Base-by-base conservation (phyloP, 2,113 vertebrate genomes). In the Lepidothrix coronata region DNA sequence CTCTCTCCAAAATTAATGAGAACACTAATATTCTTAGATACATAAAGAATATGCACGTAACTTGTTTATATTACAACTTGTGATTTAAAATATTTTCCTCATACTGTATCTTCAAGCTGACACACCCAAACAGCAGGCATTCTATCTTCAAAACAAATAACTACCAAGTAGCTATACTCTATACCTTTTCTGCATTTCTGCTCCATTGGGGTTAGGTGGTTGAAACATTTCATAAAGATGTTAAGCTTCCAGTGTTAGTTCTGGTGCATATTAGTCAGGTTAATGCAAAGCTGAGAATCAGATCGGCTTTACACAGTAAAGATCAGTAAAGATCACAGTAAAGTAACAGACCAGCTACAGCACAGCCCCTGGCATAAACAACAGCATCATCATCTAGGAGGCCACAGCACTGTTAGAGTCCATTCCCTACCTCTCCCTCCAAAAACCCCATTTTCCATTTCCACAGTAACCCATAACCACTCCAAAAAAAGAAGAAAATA, bases 371-470 rank as follows among this genome's bases (percentile, higher is more conserved):
- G 14, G 31, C 43, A 67, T 9, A 79, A 72, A 12, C 20, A 83
- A 16, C 76, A 59, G 6, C 35, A 55, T 11, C 43, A 18, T 12
- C 76, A 81, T 9, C 54, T 58, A 24, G 23, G 66, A 72, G 28
- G 33, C 28, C 25, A 54, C 54, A 44, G 35, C 0, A 0, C 37
- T 59, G 28, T 6, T 22, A 46, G 22, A 75, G 37, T 19, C 73
- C 44, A n/a, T 52, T 77, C 35, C n/a, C 44, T 27, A 37, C 9
- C 6, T 7, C 12, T 27, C 24, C 2, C 10, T 22, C n/a, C 24
- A 0, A 0, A 76, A 43, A 70, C 19, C 15, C 9, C 2, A 13
- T 37, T 72, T 78, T 67, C 22, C 7, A 1, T 30, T 33, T 14
- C 27, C 27, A 33, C 35, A n/a, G 18, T 61, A 21, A 35, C 31